phyloP scores from a whole-genome alignment of 2,888 invertebrate genomes.

The Limnephilus marmoratus region DNA sequence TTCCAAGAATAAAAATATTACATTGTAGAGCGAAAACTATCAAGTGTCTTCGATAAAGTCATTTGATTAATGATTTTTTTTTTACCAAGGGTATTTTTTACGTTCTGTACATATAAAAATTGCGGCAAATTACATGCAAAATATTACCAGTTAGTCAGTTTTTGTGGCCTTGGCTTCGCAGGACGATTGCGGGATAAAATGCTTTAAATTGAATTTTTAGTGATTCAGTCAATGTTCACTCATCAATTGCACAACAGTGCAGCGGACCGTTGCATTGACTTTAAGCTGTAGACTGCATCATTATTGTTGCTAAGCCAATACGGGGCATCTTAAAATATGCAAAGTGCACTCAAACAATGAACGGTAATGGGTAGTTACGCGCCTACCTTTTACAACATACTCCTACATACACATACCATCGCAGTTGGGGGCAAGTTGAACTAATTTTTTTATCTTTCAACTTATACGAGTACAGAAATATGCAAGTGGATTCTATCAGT shows the following conservation, averaged over 20 bases:
- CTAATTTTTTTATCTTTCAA: background rate
- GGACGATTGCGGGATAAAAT: background rate
- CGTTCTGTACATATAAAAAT: background rate
- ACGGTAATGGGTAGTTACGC: background rate
- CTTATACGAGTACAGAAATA: background rate
- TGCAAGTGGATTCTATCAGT: too few relatives aligned
- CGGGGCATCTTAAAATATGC: slow-evolving; percentile 26
- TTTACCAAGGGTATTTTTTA: too few relatives aligned
- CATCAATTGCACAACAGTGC: background rate
- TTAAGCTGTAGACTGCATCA: background rate
- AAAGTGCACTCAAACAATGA: background rate
- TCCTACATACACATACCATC: background rate
- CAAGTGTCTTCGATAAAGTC: too few relatives aligned
- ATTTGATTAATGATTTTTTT: too few relatives aligned
- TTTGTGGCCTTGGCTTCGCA: background rate
- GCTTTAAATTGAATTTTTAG: background rate
- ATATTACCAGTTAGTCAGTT: background rate
- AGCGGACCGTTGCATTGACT: background rate
- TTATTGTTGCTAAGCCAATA: background rate
- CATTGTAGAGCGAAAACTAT: too few relatives aligned
- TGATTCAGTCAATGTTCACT: background rate
- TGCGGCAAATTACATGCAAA: background rate
- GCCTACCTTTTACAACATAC: background rate
- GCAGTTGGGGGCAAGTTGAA: background rate
- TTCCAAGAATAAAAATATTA: too few relatives aligned